Evolutionary conservation across 2,797 vertebrate genomes (phyloP).

Genomic region (Silurus aristotelis): DNA sequence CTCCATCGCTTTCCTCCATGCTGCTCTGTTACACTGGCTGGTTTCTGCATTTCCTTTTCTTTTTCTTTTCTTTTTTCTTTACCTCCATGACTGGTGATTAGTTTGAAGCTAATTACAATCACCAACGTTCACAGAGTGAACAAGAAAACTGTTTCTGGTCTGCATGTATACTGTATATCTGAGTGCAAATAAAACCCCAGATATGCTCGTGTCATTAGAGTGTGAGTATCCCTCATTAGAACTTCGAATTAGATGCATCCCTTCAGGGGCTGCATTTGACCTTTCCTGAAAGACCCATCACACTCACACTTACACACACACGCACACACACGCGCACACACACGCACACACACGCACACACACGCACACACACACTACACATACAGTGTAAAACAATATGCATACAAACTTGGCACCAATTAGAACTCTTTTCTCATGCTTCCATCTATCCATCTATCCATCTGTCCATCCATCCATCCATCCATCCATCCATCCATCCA

Average conservation of each 20-base stretch:
- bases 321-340: constrained; percentile 25
- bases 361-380: neutral
- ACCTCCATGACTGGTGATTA: constrained; percentile 24
- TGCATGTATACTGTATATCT: neutral
- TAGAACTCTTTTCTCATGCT: neutral
- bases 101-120: neutral
- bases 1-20: neutral
- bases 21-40: neutral
- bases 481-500: neutral
- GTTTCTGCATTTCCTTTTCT: constrained; percentile 1
- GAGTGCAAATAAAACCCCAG: neutral
- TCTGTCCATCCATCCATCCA: neutral
- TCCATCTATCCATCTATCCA: neutral
- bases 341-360: neutral
- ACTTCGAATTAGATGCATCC: constrained; percentile 28
- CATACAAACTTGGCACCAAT: constrained; percentile 7
- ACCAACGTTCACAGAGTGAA: neutral
- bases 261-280: constrained; percentile 39
- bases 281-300: constrained; percentile 33
- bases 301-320: neutral
- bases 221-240: constrained; percentile 35
- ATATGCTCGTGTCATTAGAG: neutral
- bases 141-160: neutral
- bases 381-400: no score
- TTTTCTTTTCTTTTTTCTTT: neutral